Conservation (phyloP, 1,140 invertebrate species). For the Coelopa frigida region DNA sequence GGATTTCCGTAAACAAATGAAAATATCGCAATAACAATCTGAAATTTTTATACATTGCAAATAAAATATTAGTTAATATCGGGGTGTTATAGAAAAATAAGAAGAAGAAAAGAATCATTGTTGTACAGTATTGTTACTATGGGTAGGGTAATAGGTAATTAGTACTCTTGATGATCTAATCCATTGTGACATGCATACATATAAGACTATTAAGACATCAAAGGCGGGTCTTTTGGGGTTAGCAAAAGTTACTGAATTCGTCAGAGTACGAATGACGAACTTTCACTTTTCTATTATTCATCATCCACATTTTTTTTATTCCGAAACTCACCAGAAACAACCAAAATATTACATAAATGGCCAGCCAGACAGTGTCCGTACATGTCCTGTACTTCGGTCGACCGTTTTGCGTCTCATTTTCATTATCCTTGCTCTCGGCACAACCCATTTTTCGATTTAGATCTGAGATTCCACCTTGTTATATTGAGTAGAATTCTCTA, state of each 20-base stretch:
- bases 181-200: constrained; percentile 1
- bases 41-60: constrained; percentile 10
- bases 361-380: constrained; percentile 80
- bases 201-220: constrained; percentile 3
- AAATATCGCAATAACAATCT: constrained; percentile 78
- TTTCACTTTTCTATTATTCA: constrained; percentile 9
- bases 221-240: not conserved
- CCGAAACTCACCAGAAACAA: constrained; percentile 69
- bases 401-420: constrained; percentile 24
- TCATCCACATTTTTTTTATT: not conserved
- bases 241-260: too few relatives aligned
- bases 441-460: constrained; percentile 40
- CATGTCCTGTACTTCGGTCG: constrained; percentile 53
- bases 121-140: not conserved
- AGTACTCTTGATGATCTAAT: not conserved
- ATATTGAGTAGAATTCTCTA: too few relatives aligned
- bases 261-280: not conserved
- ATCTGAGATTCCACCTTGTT: too few relatives aligned
- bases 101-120: not conserved
- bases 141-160: not conserved
- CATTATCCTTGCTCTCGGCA: constrained; percentile 37
- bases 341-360: constrained; percentile 78
- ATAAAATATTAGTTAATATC: not conserved
- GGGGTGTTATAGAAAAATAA: not conserved
- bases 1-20: constrained; percentile 86